A percentile compares a stretch with the other conserved stretches of the same genome.
Conservation (phyloP, 2,888 invertebrate species). For the Ectropis crepuscularia region DNA sequence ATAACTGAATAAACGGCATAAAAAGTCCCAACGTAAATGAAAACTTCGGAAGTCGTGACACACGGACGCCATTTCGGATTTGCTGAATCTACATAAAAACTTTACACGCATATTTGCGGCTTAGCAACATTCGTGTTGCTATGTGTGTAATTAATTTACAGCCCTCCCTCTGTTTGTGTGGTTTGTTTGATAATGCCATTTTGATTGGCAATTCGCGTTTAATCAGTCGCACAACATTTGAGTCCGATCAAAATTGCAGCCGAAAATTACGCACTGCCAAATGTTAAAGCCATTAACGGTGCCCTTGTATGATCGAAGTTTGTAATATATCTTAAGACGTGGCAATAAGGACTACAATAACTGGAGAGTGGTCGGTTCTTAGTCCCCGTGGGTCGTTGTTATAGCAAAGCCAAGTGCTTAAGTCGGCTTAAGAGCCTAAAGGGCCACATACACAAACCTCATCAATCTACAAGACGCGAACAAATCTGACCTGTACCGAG, state of each 20-base stretch:
- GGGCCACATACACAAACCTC: slow-evolving; percentile 34
- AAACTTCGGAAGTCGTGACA: slow-evolving; percentile 23
- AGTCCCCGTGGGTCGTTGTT: slow-evolving; percentile 39
- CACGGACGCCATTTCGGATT: slow-evolving; percentile 22
- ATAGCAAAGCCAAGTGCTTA: slow-evolving; percentile 40
- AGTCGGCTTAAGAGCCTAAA: slow-evolving; percentile 42
- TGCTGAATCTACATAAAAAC: slow-evolving; percentile 24
- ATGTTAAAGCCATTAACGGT: slow-evolving; percentile 33
- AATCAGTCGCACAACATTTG: slow-evolving; percentile 38
- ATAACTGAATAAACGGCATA: slow-evolving; percentile 14
- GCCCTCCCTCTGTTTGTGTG: slow-evolving; percentile 34
- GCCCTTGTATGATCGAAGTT: slow-evolving; percentile 25
- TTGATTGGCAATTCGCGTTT: slow-evolving; percentile 42
- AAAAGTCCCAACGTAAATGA: slow-evolving; percentile 11
- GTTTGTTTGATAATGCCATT: slow-evolving; percentile 42
- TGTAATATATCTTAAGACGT: slow-evolving; percentile 35
- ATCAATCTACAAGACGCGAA: slow-evolving; percentile 37
- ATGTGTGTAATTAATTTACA: slow-evolving; percentile 37
- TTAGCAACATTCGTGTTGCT: slow-evolving; percentile 14
- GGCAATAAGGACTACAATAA: slow-evolving; percentile 36
- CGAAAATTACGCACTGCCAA: slow-evolving; percentile 36
- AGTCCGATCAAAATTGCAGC: slow-evolving; percentile 35
- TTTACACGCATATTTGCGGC: slow-evolving; percentile 25
- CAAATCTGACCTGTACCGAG: slow-evolving; percentile 40
- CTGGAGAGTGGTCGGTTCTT: slow-evolving; percentile 25